A percentile compares a stretch with the other conserved stretches of the same genome.
These are phyloP conservation scores for Machaerirhynchus nigripectus DNA, from an alignment of 2,113 vertebrate species.

Conservation along the genomic window DNA sequence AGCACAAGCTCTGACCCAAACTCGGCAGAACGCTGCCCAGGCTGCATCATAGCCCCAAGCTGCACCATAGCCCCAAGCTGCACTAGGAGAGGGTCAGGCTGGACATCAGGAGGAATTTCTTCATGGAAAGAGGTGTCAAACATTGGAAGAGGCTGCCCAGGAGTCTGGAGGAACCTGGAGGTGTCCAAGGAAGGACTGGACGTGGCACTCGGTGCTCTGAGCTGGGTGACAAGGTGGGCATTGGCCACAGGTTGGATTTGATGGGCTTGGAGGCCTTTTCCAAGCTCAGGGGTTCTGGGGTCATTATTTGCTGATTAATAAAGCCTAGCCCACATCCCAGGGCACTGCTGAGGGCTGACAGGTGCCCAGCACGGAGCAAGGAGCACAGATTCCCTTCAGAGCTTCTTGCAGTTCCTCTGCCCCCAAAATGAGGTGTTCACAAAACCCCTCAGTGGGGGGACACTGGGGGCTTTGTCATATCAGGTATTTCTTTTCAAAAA, in stretches of 20 bases:
- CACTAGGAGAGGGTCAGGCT: background rate
- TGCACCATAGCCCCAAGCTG: background rate
- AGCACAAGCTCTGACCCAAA: background rate
- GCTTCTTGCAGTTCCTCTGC: background rate
- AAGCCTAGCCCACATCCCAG: background rate
- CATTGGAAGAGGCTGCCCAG: background rate
- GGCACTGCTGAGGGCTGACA: background rate
- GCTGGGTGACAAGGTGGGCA: background rate
- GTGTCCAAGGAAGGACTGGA: background rate
- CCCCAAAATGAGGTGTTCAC: background rate
- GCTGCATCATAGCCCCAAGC: rapidly evolving
- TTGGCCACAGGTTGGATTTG: background rate
- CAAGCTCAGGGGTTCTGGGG: too few relatives aligned
- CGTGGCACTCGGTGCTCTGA: background rate
- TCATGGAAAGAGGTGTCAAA: background rate
- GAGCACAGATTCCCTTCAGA: background rate
- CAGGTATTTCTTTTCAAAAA: background rate
- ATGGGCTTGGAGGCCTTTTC: background rate
- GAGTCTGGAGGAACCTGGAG: background rate
- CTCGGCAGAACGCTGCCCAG: background rate
- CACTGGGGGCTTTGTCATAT: background rate
- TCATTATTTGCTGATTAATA: background rate
- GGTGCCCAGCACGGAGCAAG: background rate
- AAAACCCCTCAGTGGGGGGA: background rate
- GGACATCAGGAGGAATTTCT: background rate